A percentile compares a stretch with the other conserved stretches of the same genome.
These are phyloP conservation scores for Hylia prasina DNA, from an alignment of 2,113 vertebrate species.

Conservation along the genomic window DNA sequence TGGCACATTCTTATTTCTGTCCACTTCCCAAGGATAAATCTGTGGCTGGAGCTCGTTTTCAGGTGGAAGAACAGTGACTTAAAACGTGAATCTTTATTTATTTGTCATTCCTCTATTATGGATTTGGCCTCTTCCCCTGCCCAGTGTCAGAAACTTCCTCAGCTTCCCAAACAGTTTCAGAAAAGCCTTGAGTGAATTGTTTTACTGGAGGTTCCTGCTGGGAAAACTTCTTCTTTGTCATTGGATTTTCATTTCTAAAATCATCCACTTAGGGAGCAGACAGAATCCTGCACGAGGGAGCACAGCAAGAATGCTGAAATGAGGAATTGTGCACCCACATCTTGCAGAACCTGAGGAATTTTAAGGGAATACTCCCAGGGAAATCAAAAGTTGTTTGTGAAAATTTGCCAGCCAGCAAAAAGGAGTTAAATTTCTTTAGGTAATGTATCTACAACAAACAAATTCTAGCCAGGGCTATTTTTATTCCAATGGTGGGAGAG, in stretches of 20 bases:
- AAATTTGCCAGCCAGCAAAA: not conserved
- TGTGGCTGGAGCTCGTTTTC: not conserved
- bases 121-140: not conserved
- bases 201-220: not conserved
- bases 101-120: not conserved
- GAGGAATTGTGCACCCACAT: not conserved
- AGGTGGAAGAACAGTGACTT: not conserved
- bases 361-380: not conserved
- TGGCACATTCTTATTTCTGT: not conserved
- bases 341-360: not conserved
- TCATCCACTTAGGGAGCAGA: not conserved
- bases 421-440: constrained; percentile 2
- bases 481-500: not conserved
- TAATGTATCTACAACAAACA: constrained; percentile 27
- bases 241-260: not conserved
- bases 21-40: not conserved
- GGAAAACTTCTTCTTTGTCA: not conserved
- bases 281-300: not conserved
- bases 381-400: not conserved
- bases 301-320: not conserved
- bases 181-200: not conserved
- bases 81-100: not conserved
- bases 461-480: constrained; percentile 12
- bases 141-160: not conserved
- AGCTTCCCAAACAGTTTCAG: not conserved